Percentiles rank a stretch among this genome's conserved stretches.
Evolutionary conservation across 2,888 invertebrate species (phyloP).

Genomic region (Colostygia pectinataria): DNA sequence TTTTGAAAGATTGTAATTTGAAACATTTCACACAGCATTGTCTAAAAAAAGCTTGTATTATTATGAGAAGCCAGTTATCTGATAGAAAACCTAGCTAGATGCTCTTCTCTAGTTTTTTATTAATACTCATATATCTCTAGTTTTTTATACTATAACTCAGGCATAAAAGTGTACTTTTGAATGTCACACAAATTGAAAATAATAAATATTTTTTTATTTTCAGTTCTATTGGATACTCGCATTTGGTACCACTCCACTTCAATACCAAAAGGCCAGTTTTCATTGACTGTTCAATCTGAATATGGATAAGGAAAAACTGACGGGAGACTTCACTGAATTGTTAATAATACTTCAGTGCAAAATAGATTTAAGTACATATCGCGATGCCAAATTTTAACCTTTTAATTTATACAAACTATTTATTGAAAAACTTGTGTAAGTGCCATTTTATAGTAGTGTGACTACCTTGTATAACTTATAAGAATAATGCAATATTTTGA

Average conservation of each 20-base stretch:
- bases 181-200: too few species aligned
- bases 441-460: constrained; percentile 71
- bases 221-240: constrained; percentile 93
- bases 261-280: constrained; percentile 91
- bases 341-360: constrained; percentile 52
- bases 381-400: constrained; percentile 68
- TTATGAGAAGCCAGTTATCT: too few species aligned
- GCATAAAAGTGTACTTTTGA: too few species aligned
- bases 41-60: too few species aligned
- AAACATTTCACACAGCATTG: too few species aligned
- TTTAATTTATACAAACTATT: constrained; percentile 47
- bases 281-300: constrained; percentile 95
- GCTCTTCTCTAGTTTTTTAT: too few species aligned
- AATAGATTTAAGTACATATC: constrained; percentile 68
- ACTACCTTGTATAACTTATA: constrained; percentile 58
- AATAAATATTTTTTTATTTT: constrained; percentile 41
- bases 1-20: too few species aligned
- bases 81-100: too few species aligned
- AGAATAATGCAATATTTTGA: constrained; percentile 49
- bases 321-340: too few species aligned
- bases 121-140: too few species aligned
- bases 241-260: constrained; percentile 96
- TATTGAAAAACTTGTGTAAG: constrained; percentile 53
- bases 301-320: constrained; percentile 90
- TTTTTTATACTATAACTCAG: too few species aligned